Evolutionary conservation across 2,888 invertebrate species (phyloP).

Genomic region (Melipona bicolor): DNA sequence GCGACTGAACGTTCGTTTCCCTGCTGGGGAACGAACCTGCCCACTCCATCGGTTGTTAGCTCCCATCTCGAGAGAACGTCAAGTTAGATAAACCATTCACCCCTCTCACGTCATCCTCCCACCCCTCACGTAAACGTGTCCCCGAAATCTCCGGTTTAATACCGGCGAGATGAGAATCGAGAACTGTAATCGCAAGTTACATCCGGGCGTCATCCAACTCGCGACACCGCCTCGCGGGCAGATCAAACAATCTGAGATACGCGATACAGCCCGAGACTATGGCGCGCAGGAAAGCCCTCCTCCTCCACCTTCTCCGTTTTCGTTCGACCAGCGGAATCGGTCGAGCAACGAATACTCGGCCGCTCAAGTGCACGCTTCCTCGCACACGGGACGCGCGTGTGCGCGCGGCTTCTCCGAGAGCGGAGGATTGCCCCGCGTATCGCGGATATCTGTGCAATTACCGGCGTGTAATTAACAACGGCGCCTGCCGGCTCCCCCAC

Average conservation of each 20-base stretch:
- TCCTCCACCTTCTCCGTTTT: constrained; percentile 17
- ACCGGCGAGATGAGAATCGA: constrained; percentile 29
- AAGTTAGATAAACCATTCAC: constrained; percentile 12
- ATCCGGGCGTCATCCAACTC: constrained; percentile 1
- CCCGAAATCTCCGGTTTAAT: constrained; percentile 23
- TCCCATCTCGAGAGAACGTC: neutral
- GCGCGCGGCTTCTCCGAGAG: neutral
- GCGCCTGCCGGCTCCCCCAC: neutral
- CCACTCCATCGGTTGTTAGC: neutral
- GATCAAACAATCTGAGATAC: constrained; percentile 37
- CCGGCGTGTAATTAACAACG: constrained; percentile 57
- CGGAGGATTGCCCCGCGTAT: constrained; percentile 21
- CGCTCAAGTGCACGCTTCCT: constrained; percentile 22
- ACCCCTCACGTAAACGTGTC: neutral
- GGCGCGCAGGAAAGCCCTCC: constrained; percentile 6
- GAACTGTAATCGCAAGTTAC: constrained; percentile 33
- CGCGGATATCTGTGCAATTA: constrained; percentile 59
- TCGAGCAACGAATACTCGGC: constrained; percentile 24
- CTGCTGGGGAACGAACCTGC: too few relatives aligned
- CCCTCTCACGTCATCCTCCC: too few relatives aligned
- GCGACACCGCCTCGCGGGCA: constrained; percentile 14
- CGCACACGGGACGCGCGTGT: neutral
- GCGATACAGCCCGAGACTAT: constrained; percentile 20
- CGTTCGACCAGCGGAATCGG: neutral
- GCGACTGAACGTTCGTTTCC: neutral